Conservation (phyloP, 2,888 invertebrate genomes). For the Thereva unica region DNA sequence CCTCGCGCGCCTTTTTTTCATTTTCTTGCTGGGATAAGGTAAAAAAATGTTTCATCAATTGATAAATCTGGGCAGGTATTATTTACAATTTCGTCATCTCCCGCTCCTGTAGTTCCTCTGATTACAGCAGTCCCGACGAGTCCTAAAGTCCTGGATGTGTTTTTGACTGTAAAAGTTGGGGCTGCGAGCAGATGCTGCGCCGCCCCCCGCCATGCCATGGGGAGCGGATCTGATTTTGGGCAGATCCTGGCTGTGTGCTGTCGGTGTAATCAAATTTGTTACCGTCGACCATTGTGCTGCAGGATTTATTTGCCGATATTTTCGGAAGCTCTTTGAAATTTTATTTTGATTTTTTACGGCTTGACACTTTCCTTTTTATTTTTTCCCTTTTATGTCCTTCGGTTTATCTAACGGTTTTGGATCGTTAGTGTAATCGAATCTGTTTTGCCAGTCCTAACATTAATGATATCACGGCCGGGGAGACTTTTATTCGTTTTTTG, state of each 20-base stretch:
- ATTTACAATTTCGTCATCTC: conserved; percentile 24
- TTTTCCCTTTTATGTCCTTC: too few relatives aligned
- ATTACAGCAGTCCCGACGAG: conserved; percentile 5
- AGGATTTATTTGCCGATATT: too few relatives aligned
- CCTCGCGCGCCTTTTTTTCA: conserved; percentile 24
- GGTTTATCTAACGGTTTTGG: too few relatives aligned
- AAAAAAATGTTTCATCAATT: conserved; percentile 23
- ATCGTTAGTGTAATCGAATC: too few relatives aligned
- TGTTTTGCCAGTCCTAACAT: too few relatives aligned
- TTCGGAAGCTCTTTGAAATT: too few relatives aligned
- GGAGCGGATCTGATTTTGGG: not conserved
- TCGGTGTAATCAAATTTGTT: conserved; percentile 11
- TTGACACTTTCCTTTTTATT: too few relatives aligned
- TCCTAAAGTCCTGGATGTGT: not conserved
- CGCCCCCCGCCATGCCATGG: not conserved
- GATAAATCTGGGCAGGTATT: conserved; percentile 36
- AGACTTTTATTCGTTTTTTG: too few relatives aligned
- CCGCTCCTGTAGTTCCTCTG: not conserved
- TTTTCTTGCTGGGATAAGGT: conserved; percentile 14
- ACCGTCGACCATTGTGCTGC: not conserved
- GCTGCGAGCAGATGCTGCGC: not conserved
- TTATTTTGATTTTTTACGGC: too few relatives aligned
- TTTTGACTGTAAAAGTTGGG: conserved; percentile 10
- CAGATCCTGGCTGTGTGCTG: conserved; percentile 6
- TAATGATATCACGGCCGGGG: too few relatives aligned